Evolutionary conservation across 2,113 vertebrate genomes (phyloP), one percentile per base, ranked within the genome.

Genomic region (Leptosomus discolor): DNA sequence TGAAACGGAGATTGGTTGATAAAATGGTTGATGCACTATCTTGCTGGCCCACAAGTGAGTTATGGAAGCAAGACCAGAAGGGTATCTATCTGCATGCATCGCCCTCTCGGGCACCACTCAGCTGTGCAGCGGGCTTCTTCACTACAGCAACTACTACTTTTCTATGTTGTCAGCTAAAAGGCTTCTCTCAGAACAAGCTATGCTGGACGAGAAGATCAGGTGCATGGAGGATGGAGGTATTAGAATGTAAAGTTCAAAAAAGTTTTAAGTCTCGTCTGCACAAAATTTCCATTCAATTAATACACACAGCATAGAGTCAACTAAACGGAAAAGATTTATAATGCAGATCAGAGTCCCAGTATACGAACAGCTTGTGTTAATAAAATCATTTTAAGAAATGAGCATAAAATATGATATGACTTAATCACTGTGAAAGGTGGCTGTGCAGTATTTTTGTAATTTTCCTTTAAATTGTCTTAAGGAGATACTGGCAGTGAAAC

Each of bases 1-100:
- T 90, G 95, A 94, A 97, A 80, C 21, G 48, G 90, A 97, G 97
- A 97, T 88, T 90, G 92, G 74, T 39, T 95, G 97, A 96, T 97
- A 96, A 95, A 95, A 96, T 26, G 80, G 60, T 92, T 97, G 96
- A 97, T 92, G 93, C 88, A 51, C 83, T 56, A 15, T 84, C 71
- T 70, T 63, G 45, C 80, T 87, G 82, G 94, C 75, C 90, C 76
- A 39, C 37, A 45, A 41, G 30, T 57, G 96, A 97, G 88, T 23
- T 41, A 85, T 20, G 87, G 65, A 29, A 91, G 83, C 48, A 26
- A 37, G 80, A 85, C 64, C 86, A 88, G 69, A 50, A 88, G 24
- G 45, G 71, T 51, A 22, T 41, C 83, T 12, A 37, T 53, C n/a
- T 27, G 45, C 41, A 10, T 3, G 46, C 15, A 57, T 39, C 79